These are phyloP conservation scores for Galeopterus variegatus DNA, from an alignment of 2,113 vertebrate genomes.

Conservation along the genomic window DNA sequence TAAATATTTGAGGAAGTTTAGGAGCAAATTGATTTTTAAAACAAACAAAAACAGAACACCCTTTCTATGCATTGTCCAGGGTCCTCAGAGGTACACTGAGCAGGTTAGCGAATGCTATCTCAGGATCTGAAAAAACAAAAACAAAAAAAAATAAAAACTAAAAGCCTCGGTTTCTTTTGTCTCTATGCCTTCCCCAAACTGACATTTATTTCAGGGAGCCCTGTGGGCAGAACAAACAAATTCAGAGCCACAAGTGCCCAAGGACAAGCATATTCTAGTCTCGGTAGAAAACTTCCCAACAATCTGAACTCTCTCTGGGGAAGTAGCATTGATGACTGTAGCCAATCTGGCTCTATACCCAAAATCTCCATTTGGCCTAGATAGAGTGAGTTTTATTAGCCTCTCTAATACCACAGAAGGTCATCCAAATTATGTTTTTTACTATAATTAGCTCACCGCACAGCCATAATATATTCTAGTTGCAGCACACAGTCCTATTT, in stretches of 20 bases:
- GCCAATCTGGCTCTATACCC: background rate
- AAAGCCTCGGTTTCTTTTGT: background rate
- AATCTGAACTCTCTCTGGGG: background rate
- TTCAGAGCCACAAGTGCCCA: background rate
- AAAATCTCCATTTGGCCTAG: background rate
- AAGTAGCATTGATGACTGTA: background rate
- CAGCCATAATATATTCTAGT: background rate
- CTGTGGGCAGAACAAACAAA: conserved; percentile 34
- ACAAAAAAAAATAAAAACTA: background rate
- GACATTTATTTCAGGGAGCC: conserved; percentile 30
- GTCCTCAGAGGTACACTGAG: conserved; percentile 29
- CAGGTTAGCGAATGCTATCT: background rate
- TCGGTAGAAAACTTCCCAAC: conserved; percentile 5
- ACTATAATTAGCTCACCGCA: conserved; percentile 47
- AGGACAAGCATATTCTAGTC: conserved; percentile 27
- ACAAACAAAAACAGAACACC: conserved; percentile 74
- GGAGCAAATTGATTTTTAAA: conserved; percentile 70
- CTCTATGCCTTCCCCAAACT: background rate
- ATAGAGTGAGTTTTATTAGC: conserved; percentile 43
- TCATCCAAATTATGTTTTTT: background rate
- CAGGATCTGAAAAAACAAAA: background rate
- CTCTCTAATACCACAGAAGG: background rate
- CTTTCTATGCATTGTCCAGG: conserved; percentile 33
- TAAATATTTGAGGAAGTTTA: conserved; percentile 79
- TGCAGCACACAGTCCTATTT: background rate